Base-by-base conservation (phyloP, 2,797 vertebrate genomes). In the Strix occidentalis region DNA sequence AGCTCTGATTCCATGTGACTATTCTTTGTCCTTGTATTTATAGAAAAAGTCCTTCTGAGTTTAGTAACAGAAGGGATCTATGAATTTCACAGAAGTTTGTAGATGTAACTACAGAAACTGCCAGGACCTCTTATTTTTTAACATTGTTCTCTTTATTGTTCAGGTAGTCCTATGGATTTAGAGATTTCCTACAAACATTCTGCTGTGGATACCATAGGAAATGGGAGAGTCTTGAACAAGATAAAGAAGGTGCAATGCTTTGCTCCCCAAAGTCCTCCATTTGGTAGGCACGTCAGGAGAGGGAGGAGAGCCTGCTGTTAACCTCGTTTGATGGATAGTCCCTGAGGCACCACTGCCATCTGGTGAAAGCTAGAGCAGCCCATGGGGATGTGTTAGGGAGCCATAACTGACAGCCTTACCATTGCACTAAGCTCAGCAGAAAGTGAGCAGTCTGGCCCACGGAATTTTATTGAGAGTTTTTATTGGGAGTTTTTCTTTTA, bases 341-440 rank as follows among this genome's bases (percentile, higher is more conserved):
- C 96, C 96, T 95, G 93, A 96, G 95, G 96, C 96, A 95, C 94
- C 95, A 97, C 95, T 94, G 96, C 95, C 89, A 92, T 96, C 87
- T 97, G 96, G 85, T 97, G 96, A 96, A 91, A 95, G 80, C 80
- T 87, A 31, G 83, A 97, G 90, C 74, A 89, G 93, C 56, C 95
- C 94, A 70, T 79, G 85, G 93, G 87, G 80, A 89, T 60, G 56
- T 60, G 80, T 84, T 69, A 63, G 83, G 89, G 48, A 93, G 54
- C 83, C 72, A 43, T n/a, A 86, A 86, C 69, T 91, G 91, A 90
- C 91, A 96, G 91, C 50, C 68, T 89, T 46, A 70, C 48, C 68
- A 43, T 51, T 23, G 39, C 68, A 58, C 35, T 16, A 39, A 74
- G 41, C 65, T 70, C 85, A 79, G 87, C 58, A 86, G 85, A 93